Percentiles rank a stretch among this genome's conserved stretches.
Evolutionary conservation across 2,888 invertebrate species (phyloP).

Genomic region (Drosophila paranaensis): DNA sequence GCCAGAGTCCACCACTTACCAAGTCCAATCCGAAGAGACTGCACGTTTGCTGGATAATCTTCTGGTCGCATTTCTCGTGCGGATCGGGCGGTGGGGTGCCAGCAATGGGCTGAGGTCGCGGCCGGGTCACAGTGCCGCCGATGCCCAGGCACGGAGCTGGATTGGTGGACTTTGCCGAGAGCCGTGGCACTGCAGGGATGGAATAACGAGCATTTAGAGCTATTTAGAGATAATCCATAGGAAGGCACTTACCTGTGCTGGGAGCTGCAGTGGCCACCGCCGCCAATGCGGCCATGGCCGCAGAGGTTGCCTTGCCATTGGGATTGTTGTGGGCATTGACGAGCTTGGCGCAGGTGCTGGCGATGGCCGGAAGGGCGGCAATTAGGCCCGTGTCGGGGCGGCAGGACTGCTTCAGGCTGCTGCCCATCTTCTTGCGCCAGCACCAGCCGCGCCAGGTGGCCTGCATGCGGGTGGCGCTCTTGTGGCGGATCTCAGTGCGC

Average conservation of each 20-base stretch:
- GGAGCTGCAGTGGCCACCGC: constrained; percentile 70
- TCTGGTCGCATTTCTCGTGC: constrained; percentile 93
- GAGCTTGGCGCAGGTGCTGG: constrained; percentile 66
- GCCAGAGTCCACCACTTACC: constrained; percentile 85
- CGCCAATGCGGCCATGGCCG: constrained; percentile 61
- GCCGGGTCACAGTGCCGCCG: constrained; percentile 87
- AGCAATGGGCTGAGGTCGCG: constrained; percentile 95
- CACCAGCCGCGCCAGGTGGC: constrained; percentile 94
- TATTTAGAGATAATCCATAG: neutral
- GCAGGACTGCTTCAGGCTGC: constrained; percentile 57
- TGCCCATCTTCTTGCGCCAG: constrained; percentile 88
- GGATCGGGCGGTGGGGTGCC: constrained; percentile 95
- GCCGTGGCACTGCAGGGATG: constrained; percentile 54
- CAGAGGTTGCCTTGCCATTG: constrained; percentile 42
- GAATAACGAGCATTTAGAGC: neutral
- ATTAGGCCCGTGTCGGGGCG: constrained; percentile 36
- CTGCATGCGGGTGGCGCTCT: constrained; percentile 93
- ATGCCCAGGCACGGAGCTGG: constrained; percentile 82
- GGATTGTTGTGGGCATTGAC: constrained; percentile 50
- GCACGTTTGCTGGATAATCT: constrained; percentile 95
- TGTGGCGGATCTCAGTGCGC: constrained; percentile 90
- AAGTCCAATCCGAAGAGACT: constrained; percentile 95
- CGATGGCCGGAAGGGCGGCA: constrained; percentile 42
- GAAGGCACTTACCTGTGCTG: constrained; percentile 72
- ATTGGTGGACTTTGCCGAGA: constrained; percentile 84